Evolutionary conservation across 2,113 vertebrate genomes (phyloP).

Genomic region (Cettia cetti): DNA sequence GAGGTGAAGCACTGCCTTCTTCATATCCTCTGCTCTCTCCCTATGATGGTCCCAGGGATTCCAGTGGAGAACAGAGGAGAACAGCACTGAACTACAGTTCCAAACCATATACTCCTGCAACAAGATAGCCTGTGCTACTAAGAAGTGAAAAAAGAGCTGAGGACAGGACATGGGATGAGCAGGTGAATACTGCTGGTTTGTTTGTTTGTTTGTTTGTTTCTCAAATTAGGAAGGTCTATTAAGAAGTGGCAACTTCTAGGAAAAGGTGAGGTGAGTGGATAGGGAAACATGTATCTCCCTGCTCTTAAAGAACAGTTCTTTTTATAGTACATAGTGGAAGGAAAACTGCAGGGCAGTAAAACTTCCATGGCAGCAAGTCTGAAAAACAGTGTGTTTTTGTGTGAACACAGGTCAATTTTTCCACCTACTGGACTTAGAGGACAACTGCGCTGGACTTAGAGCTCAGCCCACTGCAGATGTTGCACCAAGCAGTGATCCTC

Average conservation of each 20-base stretch:
- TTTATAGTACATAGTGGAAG: background rate
- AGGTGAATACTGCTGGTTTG: background rate
- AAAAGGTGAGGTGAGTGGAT: background rate
- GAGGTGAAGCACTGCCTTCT: background rate
- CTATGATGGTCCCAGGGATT: background rate
- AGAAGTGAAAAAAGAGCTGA: background rate
- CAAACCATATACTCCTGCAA: background rate
- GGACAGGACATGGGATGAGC: background rate
- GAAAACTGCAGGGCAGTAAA: background rate
- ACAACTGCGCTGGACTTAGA: background rate
- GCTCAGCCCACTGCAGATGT: background rate
- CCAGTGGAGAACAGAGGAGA: background rate
- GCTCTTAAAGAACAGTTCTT: background rate
- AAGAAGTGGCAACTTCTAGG: background rate
- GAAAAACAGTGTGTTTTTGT: background rate
- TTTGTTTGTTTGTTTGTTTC: background rate
- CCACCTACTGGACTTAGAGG: background rate
- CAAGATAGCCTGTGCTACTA: background rate
- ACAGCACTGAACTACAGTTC: accelerated
- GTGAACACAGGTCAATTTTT: background rate
- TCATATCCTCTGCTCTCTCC: background rate
- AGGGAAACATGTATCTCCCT: background rate
- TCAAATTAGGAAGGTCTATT: background rate
- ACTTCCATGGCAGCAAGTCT: background rate
- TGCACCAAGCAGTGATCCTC: background rate